Conservation (phyloP, 2,888 invertebrate species). For the Melinopterus prodromus region DNA sequence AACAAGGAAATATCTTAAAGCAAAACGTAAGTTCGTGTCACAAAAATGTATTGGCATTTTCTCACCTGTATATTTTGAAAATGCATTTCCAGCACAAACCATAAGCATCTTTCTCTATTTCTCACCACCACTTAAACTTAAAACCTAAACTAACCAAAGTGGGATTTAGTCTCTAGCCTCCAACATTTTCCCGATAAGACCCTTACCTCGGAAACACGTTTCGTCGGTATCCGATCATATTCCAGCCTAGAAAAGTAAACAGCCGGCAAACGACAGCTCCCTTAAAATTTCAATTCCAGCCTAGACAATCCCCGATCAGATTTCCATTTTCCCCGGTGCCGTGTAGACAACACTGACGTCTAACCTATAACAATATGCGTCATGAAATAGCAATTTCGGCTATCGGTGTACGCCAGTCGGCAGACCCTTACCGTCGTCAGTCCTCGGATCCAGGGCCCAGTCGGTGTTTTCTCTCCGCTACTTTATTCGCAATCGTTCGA, state of each 20-base stretch:
- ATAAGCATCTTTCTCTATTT: too few species aligned
- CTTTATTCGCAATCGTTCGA: constrained; percentile 34
- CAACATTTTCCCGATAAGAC: not conserved
- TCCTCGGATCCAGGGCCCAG: not conserved
- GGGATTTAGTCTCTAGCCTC: too few species aligned
- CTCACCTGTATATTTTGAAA: too few species aligned
- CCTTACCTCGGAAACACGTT: not conserved
- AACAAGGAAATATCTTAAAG: too few species aligned
- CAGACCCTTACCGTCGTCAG: not conserved
- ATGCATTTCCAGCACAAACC: too few species aligned
- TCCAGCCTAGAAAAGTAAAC: not conserved
- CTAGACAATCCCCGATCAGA: not conserved
- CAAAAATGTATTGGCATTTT: too few species aligned
- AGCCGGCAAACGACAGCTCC: not conserved
- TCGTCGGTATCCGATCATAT: not conserved
- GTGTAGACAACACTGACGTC: not conserved
- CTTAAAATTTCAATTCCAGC: constrained; percentile 4
- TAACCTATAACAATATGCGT: constrained; percentile 4
- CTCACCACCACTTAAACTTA: too few species aligned
- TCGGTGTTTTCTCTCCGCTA: not conserved
- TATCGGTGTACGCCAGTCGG: constrained; percentile 32
- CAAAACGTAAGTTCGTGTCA: too few species aligned
- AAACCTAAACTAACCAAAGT: too few species aligned
- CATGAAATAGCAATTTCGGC: constrained; percentile 40
- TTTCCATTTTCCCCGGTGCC: not conserved